A percentile compares a stretch with the other conserved stretches of the same genome.
phyloP scores from a whole-genome alignment of 2,888 invertebrate species.

The Deilephila elpenor region DNA sequence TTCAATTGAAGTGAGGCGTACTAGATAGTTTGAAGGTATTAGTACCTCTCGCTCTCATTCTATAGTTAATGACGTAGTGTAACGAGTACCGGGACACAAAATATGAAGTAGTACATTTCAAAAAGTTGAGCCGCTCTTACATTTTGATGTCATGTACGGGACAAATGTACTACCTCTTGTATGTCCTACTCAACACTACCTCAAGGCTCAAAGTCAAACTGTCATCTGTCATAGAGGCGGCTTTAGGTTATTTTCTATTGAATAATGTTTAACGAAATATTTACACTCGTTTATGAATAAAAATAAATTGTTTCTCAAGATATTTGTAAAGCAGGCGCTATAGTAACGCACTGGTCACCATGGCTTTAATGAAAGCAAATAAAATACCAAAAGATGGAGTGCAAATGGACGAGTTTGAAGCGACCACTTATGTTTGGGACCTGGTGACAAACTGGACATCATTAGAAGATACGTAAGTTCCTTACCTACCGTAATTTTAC shows the following conservation, averaged over 20 bases:
- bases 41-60: no score
- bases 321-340: neutral
- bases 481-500: no score
- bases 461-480: slow-evolving; percentile 85
- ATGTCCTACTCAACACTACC: no score
- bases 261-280: neutral
- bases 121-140: no score
- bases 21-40: no score
- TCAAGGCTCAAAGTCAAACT: no score
- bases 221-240: neutral
- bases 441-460: slow-evolving; percentile 85
- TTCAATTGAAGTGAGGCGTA: no score
- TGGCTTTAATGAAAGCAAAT: slow-evolving; percentile 84
- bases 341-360: slow-evolving; percentile 47
- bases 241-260: slow-evolving; percentile 6
- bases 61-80: no score
- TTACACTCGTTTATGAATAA: neutral
- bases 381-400: slow-evolving; percentile 87
- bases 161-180: no score
- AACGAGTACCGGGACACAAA: no score
- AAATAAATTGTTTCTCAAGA: neutral
- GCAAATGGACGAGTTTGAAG: slow-evolving; percentile 82
- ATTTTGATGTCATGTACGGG: no score
- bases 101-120: no score
- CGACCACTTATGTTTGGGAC: slow-evolving; percentile 84